A percentile compares a stretch with the other conserved stretches of the same genome.
Evolutionary conservation across 2,888 invertebrate species (phyloP).

Genomic region (Sarcophaga subvicina): DNA sequence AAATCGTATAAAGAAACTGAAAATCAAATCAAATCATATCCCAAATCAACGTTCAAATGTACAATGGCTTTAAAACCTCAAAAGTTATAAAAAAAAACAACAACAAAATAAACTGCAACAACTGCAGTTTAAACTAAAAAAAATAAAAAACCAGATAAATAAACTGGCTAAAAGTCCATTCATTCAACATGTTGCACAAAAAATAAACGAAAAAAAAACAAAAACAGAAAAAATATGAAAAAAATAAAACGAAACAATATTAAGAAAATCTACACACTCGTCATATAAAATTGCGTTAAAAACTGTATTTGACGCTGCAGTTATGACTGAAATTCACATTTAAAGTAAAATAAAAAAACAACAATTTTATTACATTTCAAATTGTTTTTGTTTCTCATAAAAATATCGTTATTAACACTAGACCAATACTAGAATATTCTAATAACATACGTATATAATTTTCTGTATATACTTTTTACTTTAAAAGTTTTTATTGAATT

Average conservation of each 20-base stretch:
- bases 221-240: neutral
- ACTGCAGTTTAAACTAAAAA: constrained; percentile 51
- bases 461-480: too few relatives aligned
- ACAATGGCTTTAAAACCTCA: constrained; percentile 5
- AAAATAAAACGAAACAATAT: constrained; percentile 25
- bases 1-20: neutral
- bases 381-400: constrained; percentile 33
- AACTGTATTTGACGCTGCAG: constrained; percentile 48
- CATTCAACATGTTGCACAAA: constrained; percentile 69
- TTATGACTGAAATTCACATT: constrained; percentile 53
- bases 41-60: constrained; percentile 54
- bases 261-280: constrained; percentile 20
- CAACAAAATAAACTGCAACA: constrained; percentile 1
- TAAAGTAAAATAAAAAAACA: constrained; percentile 7
- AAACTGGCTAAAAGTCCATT: constrained; percentile 67
- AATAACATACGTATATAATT: too few relatives aligned
- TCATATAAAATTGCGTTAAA: constrained; percentile 64
- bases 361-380: constrained; percentile 12
- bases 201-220: neutral
- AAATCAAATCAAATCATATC: constrained; percentile 39
- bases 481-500: too few relatives aligned
- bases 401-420: constrained; percentile 36
- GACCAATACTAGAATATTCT: too few relatives aligned
- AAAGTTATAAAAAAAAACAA: constrained; percentile 12
- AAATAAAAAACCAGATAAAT: constrained; percentile 35